These are phyloP conservation scores for Xanthia icteritia DNA, from an alignment of 2,888 invertebrate species.

Conservation along the genomic window DNA sequence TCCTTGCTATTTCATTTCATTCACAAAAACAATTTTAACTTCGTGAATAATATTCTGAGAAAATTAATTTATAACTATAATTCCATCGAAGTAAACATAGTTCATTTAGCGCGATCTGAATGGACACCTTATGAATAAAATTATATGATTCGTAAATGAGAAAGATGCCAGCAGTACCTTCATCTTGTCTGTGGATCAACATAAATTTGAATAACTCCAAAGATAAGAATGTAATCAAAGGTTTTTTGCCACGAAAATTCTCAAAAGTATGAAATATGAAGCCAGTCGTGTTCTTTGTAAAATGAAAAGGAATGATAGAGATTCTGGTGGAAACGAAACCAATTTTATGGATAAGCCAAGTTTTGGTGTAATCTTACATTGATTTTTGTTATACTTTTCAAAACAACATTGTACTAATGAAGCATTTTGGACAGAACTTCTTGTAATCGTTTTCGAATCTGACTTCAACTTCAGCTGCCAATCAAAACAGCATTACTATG, in stretches of 20 bases:
- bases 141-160: constrained; percentile 68
- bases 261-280: constrained; percentile 53
- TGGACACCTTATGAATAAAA: constrained; percentile 72
- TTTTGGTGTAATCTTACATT: neutral
- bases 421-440: neutral
- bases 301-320: constrained; percentile 22
- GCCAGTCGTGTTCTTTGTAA: constrained; percentile 1
- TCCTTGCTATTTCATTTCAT: neutral
- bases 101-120: constrained; percentile 61
- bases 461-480: constrained; percentile 19
- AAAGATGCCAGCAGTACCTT: constrained; percentile 62
- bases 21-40: neutral
- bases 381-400: neutral
- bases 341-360: constrained; percentile 9
- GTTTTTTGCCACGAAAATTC: constrained; percentile 55
- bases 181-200: constrained; percentile 68
- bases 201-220: constrained; percentile 74
- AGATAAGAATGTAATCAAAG: constrained; percentile 69
- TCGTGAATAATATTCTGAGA: constrained; percentile 14
- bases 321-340: constrained; percentile 8
- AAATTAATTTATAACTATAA: constrained; percentile 49
- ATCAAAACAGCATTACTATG: constrained; percentile 41
- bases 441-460: neutral
- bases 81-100: constrained; percentile 49
- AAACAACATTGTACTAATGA: neutral